Evolutionary conservation across 2,113 vertebrate species (phyloP).

Genomic region (Zapus hudsonius): DNA sequence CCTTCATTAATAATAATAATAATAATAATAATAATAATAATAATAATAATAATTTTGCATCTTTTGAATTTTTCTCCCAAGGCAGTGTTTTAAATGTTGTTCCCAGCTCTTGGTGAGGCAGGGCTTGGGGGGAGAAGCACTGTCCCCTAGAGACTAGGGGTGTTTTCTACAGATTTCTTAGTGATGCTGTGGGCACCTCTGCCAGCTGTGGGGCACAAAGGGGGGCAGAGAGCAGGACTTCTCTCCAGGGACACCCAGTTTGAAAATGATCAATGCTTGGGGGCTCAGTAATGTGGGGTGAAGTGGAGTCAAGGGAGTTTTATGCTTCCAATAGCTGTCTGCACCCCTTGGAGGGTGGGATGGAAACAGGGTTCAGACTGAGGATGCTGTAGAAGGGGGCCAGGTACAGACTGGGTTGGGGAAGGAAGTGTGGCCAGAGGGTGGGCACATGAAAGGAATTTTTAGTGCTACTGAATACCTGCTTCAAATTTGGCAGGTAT

Average conservation of each 20-base stretch:
- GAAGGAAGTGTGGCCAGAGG: not conserved
- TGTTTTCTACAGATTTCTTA: not conserved
- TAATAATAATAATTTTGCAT: no score
- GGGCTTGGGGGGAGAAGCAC: not conserved
- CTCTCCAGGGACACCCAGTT: not conserved
- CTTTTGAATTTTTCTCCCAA: not conserved
- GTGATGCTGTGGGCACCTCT: not conserved
- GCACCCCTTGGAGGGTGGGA: not conserved
- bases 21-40: no score
- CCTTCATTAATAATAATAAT: no score
- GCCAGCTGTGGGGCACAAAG: not conserved
- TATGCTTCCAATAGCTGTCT: not conserved
- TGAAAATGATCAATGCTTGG: not conserved
- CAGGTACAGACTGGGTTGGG: not conserved
- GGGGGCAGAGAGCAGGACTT: not conserved
- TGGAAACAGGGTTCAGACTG: not conserved
- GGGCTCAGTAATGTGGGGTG: not conserved
- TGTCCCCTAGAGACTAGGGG: not conserved
- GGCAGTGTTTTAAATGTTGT: not conserved
- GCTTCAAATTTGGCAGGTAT: not conserved
- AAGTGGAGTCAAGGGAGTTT: no score
- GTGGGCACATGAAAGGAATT: not conserved
- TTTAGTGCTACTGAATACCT: not conserved
- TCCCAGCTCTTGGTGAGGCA: not conserved
- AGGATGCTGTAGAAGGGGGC: not conserved